These are phyloP conservation scores for Scolopax mira DNA, from an alignment of 2,113 vertebrate genomes.

Conservation along the genomic window DNA sequence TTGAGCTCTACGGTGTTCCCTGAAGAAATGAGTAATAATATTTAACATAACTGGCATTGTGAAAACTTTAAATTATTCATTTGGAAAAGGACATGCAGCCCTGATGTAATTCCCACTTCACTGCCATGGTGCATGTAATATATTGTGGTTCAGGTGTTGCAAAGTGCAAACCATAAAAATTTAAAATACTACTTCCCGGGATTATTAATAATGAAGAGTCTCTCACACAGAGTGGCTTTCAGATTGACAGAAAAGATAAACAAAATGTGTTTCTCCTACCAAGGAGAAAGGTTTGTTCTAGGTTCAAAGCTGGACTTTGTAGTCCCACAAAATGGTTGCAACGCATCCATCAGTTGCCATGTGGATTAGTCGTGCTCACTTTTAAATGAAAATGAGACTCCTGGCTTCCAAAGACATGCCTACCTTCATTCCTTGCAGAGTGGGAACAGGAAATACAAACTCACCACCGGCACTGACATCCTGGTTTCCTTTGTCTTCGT, in stretches of 20 bases:
- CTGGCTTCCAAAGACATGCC: background rate
- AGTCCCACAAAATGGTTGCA: slow-evolving; percentile 15
- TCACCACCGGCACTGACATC: background rate
- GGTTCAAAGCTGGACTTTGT: slow-evolving; percentile 31
- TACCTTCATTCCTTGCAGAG: background rate
- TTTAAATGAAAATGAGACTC: slow-evolving; percentile 9
- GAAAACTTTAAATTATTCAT: slow-evolving; percentile 77
- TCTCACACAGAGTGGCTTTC: slow-evolving; percentile 48
- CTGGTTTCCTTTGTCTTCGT: background rate
- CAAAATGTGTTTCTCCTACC: slow-evolving; percentile 44
- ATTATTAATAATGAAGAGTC: slow-evolving; percentile 79
- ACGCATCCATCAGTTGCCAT: background rate
- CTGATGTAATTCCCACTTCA: slow-evolving; percentile 49
- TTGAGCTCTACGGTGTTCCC: slow-evolving; percentile 28
- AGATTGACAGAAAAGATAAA: slow-evolving; percentile 67
- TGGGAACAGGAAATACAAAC: background rate
- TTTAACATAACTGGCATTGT: slow-evolving; percentile 70
- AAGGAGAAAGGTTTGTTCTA: slow-evolving; percentile 41
- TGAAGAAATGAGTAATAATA: slow-evolving; percentile 65
- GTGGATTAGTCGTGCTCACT: background rate
- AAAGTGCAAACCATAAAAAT: slow-evolving; percentile 75
- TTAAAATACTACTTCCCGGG: slow-evolving; percentile 74
- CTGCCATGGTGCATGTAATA: slow-evolving; percentile 58
- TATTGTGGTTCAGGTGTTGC: slow-evolving; percentile 65
- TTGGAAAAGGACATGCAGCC: slow-evolving; percentile 53